These are phyloP conservation scores for Agrochola macilenta DNA, from an alignment of 2,888 invertebrate genomes.

Conservation along the genomic window DNA sequence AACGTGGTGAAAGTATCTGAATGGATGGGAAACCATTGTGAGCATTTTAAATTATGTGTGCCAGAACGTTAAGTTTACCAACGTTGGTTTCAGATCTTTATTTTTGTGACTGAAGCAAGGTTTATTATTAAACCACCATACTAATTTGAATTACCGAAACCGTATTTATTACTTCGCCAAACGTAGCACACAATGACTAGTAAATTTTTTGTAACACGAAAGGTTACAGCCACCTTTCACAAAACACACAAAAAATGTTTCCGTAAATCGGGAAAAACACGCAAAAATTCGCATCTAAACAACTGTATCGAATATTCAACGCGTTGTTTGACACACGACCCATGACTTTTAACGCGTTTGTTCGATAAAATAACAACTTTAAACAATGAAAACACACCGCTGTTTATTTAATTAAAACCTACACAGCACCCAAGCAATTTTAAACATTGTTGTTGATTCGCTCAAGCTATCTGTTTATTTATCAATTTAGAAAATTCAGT, in stretches of 20 bases:
- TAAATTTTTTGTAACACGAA: background rate
- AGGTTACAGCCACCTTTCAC: background rate
- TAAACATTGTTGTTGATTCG: slow-evolving; percentile 44
- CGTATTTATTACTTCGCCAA: too few relatives aligned
- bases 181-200: background rate
- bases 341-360: slow-evolving; percentile 32
- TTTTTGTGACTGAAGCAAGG: background rate
- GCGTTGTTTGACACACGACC: slow-evolving; percentile 32
- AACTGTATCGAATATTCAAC: slow-evolving; percentile 27
- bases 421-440: slow-evolving; percentile 38
- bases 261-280: background rate
- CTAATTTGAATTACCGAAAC: background rate
- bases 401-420: slow-evolving; percentile 55
- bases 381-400: slow-evolving; percentile 35
- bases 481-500: slow-evolving; percentile 62
- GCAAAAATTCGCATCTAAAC: background rate
- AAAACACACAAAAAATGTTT: background rate
- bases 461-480: slow-evolving; percentile 48
- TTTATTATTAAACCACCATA: background rate
- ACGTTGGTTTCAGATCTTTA: background rate
- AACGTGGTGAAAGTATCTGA: slow-evolving; percentile 38
- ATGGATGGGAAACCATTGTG: slow-evolving; percentile 35
- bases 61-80: background rate
- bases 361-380: slow-evolving; percentile 29
- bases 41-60: slow-evolving; percentile 15